Evolutionary conservation across 1,140 invertebrate species (phyloP), one percentile per base, ranked within the genome.

Genomic region (Hylyphantes graminicola): DNA sequence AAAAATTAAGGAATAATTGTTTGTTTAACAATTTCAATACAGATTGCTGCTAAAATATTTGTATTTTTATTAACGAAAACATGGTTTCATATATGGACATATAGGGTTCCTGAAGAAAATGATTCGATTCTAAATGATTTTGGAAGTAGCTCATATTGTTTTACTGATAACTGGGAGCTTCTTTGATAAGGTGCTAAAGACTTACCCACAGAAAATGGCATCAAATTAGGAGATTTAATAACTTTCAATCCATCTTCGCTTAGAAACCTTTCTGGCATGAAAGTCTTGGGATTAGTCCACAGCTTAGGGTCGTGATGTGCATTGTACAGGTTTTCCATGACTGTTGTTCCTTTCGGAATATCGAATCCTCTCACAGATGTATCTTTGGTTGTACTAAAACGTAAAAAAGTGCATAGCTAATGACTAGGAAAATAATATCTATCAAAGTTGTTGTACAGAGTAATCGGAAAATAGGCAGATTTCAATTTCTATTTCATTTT

Each of bases 211-310:
- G 87, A 86, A 70, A 89, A 89, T 21, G 89, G 89, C 51, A 89
- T 87, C 9, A 87, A 85, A 53, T 78, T 21, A 15, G 88, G 82
- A n/a, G 78, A 64, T 67, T 87, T 86, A 2, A 77, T 61, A 10
- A 88, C 61, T 50, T 77, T 59, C 54, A 51, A 61, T 61, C 88
- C 88, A 55, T 87, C 87, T 17, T 86, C 74, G 17, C 87, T 85
- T 13, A 92, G 85, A 89, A 91, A 92, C 79, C 94, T 90, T 86
- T 94, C 93, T 0, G 94, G 94, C 2, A 92, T 90, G 86, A 95
- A 95, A 21, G 90, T 89, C 61, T 94, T 90, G 0, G 95, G 94
- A 87, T 95, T 92, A 0, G 91, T 90, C 92, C 94, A 96, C 0
- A 92, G 85, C 0, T 91, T 89, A 13, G 91, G 89, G 86, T 95